Evolutionary conservation across 2,888 invertebrate genomes (phyloP), one percentile per base, ranked within the genome.

Genomic region (Noctuana brunneofusca): DNA sequence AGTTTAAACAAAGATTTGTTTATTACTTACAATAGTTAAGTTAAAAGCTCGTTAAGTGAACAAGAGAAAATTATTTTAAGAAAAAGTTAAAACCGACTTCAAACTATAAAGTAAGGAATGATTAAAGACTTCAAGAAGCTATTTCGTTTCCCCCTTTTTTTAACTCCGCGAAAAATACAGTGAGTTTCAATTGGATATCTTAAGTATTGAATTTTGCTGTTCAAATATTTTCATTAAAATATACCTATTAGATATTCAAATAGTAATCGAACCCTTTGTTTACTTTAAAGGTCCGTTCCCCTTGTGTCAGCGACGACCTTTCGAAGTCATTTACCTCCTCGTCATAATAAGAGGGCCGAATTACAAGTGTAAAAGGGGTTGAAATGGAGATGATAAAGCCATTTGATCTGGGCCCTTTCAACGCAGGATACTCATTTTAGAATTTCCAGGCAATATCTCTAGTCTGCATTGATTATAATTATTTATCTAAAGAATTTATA

Each of bases 321-420:
- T 53, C 3, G 3, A 35, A 35, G 20, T 53, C 53, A 53, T 38
- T 18, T 32, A 53, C 53, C 53, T 30, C 35, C 12, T 53, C n/a
- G 8, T 12, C 22, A 1, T 22, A 24, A 24, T 27, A n/a, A 35
- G 52, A 27, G 53, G 53, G 35, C n/a, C 32, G 35, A 18, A n/a
- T 20, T 18, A 22, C 52, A 50, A 12, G 27, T 18, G n/a, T 35
- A 20, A 53, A 53, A 53, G 20, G 43, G 53, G 35, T n/a, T 20
- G 4, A n/a, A 53, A 35, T 35, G 35, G 6, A 35, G 11, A 20
- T 20, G 32, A 12, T 2, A 48, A 48, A 6, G n/a, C 48, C 22
- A 22, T 20, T 48, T 48, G 22, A 22, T 20, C n/a, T 22, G 48
- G n/a, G n/a, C 11, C 35, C 22, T 20, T 53, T 53, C 50, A 50